These are phyloP conservation scores for Polypedilum vanderplanki DNA, from an alignment of 1,140 invertebrate genomes.

Conservation along the genomic window DNA sequence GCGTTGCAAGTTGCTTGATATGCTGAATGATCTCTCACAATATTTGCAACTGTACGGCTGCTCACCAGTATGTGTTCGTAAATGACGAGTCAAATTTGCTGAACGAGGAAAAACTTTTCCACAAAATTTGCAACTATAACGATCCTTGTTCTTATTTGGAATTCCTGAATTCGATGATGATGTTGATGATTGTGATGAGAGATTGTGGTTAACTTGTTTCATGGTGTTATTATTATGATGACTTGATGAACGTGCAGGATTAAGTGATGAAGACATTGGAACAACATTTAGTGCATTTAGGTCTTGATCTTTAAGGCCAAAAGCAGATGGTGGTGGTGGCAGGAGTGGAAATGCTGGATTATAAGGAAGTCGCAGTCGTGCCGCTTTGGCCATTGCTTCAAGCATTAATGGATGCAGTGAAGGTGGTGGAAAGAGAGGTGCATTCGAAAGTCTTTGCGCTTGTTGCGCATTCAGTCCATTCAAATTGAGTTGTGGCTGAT, in stretches of 20 bases:
- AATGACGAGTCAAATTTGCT: slow-evolving; percentile 92
- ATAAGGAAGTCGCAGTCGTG: slow-evolving; percentile 46
- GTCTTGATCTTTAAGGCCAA: slow-evolving; percentile 38
- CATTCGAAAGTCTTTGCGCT: slow-evolving; percentile 31
- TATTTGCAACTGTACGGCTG: slow-evolving; percentile 98
- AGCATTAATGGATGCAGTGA: slow-evolving; percentile 60
- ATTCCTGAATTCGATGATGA: not conserved
- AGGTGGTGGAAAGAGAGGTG: slow-evolving; percentile 52
- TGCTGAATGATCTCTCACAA: slow-evolving; percentile 97
- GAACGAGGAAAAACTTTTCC: slow-evolving; percentile 97
- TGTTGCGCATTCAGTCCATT: slow-evolving; percentile 33
- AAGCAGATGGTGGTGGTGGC: slow-evolving; percentile 42
- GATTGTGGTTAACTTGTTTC: slow-evolving; percentile 30
- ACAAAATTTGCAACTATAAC: slow-evolving; percentile 97
- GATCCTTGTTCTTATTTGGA: slow-evolving; percentile 60
- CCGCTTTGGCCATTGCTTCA: slow-evolving; percentile 62
- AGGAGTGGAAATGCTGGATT: slow-evolving; percentile 41
- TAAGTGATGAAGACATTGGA: slow-evolving; percentile 41
- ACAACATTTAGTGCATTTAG: slow-evolving; percentile 29
- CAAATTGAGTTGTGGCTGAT: slow-evolving; percentile 24
- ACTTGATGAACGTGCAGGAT: slow-evolving; percentile 42
- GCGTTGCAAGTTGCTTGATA: slow-evolving; percentile 96
- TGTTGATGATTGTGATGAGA: not conserved
- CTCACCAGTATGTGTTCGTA: slow-evolving; percentile 97
- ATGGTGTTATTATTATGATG: slow-evolving; percentile 30